Base-by-base conservation (phyloP, 2,113 vertebrate genomes). In the Rhizomys pruinosus region DNA sequence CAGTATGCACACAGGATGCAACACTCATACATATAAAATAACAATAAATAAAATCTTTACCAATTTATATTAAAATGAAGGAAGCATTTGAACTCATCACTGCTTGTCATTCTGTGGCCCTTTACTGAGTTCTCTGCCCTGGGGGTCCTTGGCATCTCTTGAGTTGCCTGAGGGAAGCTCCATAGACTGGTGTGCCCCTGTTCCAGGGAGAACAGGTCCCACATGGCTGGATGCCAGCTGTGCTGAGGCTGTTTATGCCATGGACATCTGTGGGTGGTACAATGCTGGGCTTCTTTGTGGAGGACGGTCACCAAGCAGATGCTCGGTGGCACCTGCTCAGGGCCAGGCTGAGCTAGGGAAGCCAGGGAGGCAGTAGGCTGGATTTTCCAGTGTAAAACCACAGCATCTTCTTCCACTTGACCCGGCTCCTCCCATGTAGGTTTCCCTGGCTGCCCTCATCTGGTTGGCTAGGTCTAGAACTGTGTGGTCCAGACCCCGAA, bases 21-120 rank as follows among this genome's bases (percentile, higher is more conserved):
- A 52, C 47, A 52, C 47, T 52, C 47, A 52, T n/a, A n/a, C n/a
- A n/a, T n/a, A n/a, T 52, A 52, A 52, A 52, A 11, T 52, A 52
- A 52, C 6, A 52, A 52, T 52, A 52, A 52, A 52, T 52, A 6
- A 52, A n/a, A n/a, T n/a, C n/a, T n/a, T n/a, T n/a, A n/a, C n/a
- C n/a, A n/a, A n/a, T n/a, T n/a, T n/a, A n/a, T n/a, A n/a, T 76
- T 59, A 69, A 90, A 64, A n/a, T 57, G 23, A 86, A 89, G 37
- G 69, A 12, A 73, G 52, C 32, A 19, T 25, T 73, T 47, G 66
- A 68, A 16, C 39, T 52, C 27, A 64, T 37, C 71, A 55, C 13
- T 59, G 23, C 20, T 42, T 64, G 17, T 1, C 32, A 44, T 17
- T 64, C 59, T 44, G 13, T 25, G 22, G 1, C 32, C 13, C n/a